A percentile compares a stretch with the other conserved stretches of the same genome.
phyloP scores from a whole-genome alignment of 2,888 invertebrate genomes.

The Apamea sordens region DNA sequence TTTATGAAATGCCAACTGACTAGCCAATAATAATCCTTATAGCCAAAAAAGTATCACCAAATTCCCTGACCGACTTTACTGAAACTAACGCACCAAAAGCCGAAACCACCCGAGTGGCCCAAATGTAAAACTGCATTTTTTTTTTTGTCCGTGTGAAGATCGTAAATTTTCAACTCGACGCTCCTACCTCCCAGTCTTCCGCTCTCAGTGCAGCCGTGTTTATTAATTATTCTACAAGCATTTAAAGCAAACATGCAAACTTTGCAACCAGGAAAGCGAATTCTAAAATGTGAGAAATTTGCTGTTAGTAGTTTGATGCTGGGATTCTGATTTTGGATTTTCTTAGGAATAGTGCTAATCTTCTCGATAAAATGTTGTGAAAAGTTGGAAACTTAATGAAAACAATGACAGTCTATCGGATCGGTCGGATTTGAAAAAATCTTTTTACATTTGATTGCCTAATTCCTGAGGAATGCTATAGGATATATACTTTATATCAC shows the following conservation, averaged over 20 bases:
- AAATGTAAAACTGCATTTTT: conserved; percentile 32
- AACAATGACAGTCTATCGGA: background rate
- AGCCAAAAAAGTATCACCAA: background rate
- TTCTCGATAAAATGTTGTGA: background rate
- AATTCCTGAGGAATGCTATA: background rate
- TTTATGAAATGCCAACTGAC: background rate
- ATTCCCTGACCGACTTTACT: background rate
- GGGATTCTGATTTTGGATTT: conserved; percentile 1
- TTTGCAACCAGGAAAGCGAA: conserved; percentile 47
- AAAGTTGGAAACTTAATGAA: background rate
- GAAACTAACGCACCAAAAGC: conserved; percentile 37
- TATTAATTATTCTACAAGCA: conserved; percentile 67
- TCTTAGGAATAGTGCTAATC: background rate
- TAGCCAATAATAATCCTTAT: background rate
- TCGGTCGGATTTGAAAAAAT: background rate
- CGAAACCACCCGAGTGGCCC: conserved; percentile 8
- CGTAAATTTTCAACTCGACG: conserved; percentile 62
- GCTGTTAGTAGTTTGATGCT: background rate
- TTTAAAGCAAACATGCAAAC: conserved; percentile 62
- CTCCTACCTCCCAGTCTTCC: conserved; percentile 48
- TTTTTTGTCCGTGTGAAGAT: conserved; percentile 47
- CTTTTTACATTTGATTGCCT: background rate
- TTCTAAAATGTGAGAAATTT: conserved; percentile 44
- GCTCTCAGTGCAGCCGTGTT: conserved; percentile 52
- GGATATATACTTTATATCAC: background rate